phyloP scores from a whole-genome alignment of 2,888 invertebrate genomes.

The Muscina levida region DNA sequence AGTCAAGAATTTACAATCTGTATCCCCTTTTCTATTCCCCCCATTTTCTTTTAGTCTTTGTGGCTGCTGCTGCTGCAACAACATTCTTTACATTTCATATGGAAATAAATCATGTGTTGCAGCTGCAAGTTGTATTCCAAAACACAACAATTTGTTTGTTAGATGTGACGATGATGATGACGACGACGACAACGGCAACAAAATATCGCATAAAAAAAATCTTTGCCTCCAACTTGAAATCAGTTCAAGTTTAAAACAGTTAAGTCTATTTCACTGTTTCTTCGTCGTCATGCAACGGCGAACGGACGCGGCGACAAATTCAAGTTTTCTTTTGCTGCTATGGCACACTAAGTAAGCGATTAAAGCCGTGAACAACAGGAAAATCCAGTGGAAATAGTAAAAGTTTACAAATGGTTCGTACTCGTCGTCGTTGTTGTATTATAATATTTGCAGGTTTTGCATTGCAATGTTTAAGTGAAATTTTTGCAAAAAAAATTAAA shows the following conservation, averaged over 20 bases:
- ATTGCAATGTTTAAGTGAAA: slow-evolving; percentile 28
- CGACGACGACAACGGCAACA: no score
- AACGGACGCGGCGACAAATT: neutral
- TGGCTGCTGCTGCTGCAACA: slow-evolving; percentile 24
- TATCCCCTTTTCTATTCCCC: neutral
- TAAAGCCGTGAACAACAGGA: slow-evolving; percentile 48
- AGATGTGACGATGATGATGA: slow-evolving; percentile 20
- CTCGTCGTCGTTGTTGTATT: slow-evolving; percentile 14
- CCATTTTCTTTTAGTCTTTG: slow-evolving; percentile 2
- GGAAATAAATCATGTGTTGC: slow-evolving; percentile 64
- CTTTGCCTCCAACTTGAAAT: slow-evolving; percentile 53
- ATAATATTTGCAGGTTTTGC: slow-evolving; percentile 12
- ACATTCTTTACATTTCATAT: slow-evolving; percentile 58
- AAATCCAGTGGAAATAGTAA: slow-evolving; percentile 63
- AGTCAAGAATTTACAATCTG: no score
- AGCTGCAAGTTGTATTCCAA: slow-evolving; percentile 49
- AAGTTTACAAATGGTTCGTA: no score
- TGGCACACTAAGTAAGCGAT: neutral
- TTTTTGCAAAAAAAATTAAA: neutral
- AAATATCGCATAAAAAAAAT: no score
- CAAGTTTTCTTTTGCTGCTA: slow-evolving; percentile 20
- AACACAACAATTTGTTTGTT: slow-evolving; percentile 48
- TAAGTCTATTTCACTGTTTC: slow-evolving; percentile 25
- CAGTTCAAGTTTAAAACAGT: slow-evolving; percentile 64
- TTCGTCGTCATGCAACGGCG: neutral